These are phyloP conservation scores for Pteronura brasiliensis DNA, from an alignment of 2,113 vertebrate species.

Conservation along the genomic window DNA sequence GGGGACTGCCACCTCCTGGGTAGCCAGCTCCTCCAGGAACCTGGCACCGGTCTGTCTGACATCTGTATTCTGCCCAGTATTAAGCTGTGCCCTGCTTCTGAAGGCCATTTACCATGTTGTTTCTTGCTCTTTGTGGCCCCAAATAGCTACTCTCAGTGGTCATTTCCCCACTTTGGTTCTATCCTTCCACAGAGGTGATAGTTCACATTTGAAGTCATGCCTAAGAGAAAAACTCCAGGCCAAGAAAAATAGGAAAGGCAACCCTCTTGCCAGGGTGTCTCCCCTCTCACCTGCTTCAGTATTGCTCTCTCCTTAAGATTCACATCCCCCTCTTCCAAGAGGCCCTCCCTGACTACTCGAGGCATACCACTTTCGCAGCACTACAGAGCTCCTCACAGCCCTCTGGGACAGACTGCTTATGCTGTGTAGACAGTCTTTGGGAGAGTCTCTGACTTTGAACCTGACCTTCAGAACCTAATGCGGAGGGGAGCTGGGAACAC, in stretches of 20 bases:
- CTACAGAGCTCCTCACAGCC: not conserved
- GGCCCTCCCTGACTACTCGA: not conserved
- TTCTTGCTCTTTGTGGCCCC: not conserved
- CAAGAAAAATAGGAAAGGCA: not conserved
- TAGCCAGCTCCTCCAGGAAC: fast-evolving
- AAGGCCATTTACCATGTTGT: not conserved
- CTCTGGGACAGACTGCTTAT: not conserved
- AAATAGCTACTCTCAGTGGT: not conserved
- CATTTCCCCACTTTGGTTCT: not conserved
- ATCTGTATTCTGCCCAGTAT: not conserved
- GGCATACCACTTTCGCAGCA: not conserved
- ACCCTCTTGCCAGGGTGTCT: fast-evolving
- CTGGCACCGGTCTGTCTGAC: too few relatives aligned
- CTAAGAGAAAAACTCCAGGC: not conserved
- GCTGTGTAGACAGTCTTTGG: not conserved
- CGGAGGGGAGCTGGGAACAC: not conserved
- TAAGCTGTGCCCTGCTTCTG: not conserved
- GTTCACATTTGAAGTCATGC: not conserved
- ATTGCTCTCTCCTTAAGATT: not conserved
- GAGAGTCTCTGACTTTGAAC: not conserved
- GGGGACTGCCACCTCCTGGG: too few relatives aligned
- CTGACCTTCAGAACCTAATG: not conserved
- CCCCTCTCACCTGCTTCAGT: fast-evolving
- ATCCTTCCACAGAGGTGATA: not conserved
- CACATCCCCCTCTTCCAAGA: not conserved